Percentiles rank a stretch among this genome's conserved stretches.
Evolutionary conservation across 2,113 vertebrate species (phyloP).

Genomic region (Bolborhynchus lineola): DNA sequence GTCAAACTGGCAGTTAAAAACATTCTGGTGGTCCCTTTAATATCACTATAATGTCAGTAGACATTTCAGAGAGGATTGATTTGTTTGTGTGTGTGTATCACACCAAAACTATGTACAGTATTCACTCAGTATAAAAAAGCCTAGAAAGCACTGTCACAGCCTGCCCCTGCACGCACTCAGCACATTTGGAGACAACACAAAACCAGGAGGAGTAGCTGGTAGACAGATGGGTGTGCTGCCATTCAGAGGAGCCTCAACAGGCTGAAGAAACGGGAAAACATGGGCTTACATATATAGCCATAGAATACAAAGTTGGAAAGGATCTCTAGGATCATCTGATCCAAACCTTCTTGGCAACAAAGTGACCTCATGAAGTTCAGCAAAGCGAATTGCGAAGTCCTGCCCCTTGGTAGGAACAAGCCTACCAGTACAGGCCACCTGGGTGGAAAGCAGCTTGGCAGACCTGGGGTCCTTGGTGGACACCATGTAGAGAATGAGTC

Average conservation of each 20-base stretch:
- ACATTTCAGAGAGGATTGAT: not conserved
- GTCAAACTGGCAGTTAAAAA: not conserved
- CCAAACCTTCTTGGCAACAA: not conserved
- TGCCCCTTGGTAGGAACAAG: not conserved
- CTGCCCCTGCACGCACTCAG: not conserved
- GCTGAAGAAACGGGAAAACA: not conserved
- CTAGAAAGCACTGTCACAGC: not conserved
- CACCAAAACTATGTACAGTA: not conserved
- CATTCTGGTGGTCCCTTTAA: not conserved
- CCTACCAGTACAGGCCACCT: not conserved
- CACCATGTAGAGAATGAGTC: accelerated
- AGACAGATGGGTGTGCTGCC: not conserved
- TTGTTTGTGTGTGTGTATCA: not conserved
- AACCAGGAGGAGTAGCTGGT: not conserved
- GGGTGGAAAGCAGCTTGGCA: not conserved
- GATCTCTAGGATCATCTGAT: not conserved
- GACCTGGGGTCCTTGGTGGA: not conserved
- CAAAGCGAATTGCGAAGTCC: not conserved
- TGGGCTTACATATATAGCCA: not conserved
- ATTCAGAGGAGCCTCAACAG: not conserved
- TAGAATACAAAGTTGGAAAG: accelerated
- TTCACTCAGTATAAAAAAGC: not conserved
- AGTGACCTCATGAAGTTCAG: not conserved
- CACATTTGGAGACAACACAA: not conserved
- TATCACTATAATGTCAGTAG: not conserved